Evolutionary conservation across 2,797 vertebrate genomes (phyloP), one percentile per base, ranked within the genome.

Genomic region (Rhinophrynus dorsalis): DNA sequence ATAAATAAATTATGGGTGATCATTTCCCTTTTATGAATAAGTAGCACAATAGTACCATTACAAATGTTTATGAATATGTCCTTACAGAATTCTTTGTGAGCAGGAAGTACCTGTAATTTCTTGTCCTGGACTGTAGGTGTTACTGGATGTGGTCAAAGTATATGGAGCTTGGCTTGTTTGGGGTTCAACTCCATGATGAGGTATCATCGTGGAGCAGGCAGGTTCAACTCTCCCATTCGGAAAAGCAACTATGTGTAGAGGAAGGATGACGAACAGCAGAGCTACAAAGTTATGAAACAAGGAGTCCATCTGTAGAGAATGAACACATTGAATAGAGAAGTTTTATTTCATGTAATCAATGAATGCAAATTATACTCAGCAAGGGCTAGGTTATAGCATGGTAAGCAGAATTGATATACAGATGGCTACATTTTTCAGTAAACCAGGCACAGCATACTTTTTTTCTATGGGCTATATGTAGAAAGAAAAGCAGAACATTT

Each of bases 41-140:
- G n/a, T n/a, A n/a, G n/a, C n/a, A n/a, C n/a, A n/a, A n/a, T n/a
- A n/a, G n/a, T n/a, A n/a, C n/a, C n/a, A n/a, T n/a, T n/a, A n/a
- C n/a, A n/a, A n/a, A n/a, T n/a, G n/a, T n/a, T n/a, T n/a, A n/a
- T n/a, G n/a, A n/a, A n/a, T n/a, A n/a, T n/a, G n/a, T n/a, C n/a
- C n/a, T n/a, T n/a, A n/a, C n/a, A n/a, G n/a, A n/a, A n/a, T 9
- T 10, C 13, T 3, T 35, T 35, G 32, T 1, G 13, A 35, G 1
- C 32, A 35, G 6, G 13, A 9, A 35, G 11, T 75, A 91, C 90
- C 90, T 85, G 4, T 83, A 30, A 92, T 77, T n/a, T 60, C 29
- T 21, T 85, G 77, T 50, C 51, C 51, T 11, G n/a, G 13, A 18
- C 27, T 57, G 68, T 80, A 87, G 15, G 5, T 77, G 40, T 1